These are phyloP conservation scores for Rhinophrynus dorsalis DNA, from an alignment of 2,797 vertebrate genomes.

Conservation along the genomic window DNA sequence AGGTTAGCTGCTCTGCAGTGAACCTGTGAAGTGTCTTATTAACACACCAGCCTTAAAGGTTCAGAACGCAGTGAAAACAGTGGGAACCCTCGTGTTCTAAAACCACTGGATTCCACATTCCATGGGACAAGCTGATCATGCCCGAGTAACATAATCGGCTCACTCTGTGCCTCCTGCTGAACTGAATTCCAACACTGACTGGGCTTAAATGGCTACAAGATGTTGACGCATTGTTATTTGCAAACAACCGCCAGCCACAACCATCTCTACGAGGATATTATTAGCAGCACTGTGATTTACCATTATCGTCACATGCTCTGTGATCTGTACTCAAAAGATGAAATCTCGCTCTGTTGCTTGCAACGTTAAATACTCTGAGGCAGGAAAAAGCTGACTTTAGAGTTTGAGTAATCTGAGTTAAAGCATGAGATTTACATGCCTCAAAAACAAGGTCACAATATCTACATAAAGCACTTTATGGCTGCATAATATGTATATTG, in stretches of 20 bases:
- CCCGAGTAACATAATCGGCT: conserved; percentile 8
- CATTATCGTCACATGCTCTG: conserved; percentile 36
- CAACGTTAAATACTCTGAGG: background rate
- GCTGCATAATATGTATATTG: too few species aligned
- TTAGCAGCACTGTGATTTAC: conserved; percentile 27
- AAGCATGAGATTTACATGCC: too few species aligned
- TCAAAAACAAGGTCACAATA: too few species aligned
- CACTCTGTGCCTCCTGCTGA: conserved; percentile 8
- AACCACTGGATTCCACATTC: conserved; percentile 5
- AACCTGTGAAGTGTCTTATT: conserved; percentile 23
- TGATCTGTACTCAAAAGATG: conserved; percentile 29
- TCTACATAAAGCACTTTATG: too few species aligned
- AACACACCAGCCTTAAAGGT: conserved; percentile 14
- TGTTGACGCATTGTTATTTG: conserved; percentile 28
- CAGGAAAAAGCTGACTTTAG: background rate
- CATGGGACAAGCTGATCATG: background rate
- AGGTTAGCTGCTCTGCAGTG: conserved; percentile 3
- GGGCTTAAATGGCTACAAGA: conserved; percentile 33
- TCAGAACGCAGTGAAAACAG: conserved; percentile 12
- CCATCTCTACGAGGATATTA: conserved; percentile 19
- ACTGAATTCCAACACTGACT: conserved; percentile 24
- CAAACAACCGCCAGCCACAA: conserved; percentile 33
- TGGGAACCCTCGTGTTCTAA: conserved; percentile 6
- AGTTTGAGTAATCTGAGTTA: too few species aligned
- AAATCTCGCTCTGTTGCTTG: conserved; percentile 20